Percentiles rank a stretch among this genome's conserved stretches.
These are phyloP conservation scores for Lumbricus terrestris DNA, from an alignment of 2,888 invertebrate species.

Conservation along the genomic window DNA sequence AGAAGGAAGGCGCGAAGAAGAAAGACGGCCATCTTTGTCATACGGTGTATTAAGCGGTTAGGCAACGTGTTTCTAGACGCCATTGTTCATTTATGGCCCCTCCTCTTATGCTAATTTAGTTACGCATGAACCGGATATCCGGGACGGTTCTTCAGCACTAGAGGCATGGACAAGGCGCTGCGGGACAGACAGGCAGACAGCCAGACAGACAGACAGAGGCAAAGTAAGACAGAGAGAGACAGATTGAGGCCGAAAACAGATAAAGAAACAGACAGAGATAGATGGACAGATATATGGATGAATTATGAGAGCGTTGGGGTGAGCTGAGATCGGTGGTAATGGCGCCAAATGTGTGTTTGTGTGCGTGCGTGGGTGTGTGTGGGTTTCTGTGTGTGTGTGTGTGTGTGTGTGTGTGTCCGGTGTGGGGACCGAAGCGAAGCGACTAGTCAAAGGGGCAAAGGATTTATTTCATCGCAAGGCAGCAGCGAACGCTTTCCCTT, in stretches of 20 bases:
- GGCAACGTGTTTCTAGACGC: not conserved
- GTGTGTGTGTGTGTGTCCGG: too few species aligned
- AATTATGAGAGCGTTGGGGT: not conserved
- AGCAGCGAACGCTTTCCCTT: not conserved
- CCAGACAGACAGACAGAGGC: not conserved
- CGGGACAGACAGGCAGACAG: not conserved
- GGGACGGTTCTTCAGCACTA: not conserved
- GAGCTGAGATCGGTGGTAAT: not conserved
- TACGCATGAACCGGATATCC: not conserved
- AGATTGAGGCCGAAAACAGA: not conserved
- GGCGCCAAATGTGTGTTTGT: not conserved
- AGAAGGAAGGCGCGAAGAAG: not conserved
- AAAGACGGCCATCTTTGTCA: not conserved
- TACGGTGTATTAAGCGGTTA: not conserved
- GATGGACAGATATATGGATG: not conserved
- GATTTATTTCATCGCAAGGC: not conserved
- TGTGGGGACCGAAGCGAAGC: too few species aligned
- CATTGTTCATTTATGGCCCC: not conserved
- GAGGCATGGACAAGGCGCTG: not conserved
- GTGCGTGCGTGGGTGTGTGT: too few species aligned
- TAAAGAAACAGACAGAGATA: too few species aligned
- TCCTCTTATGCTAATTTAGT: not conserved
- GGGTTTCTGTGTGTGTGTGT: too few species aligned
- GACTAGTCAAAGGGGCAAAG: not conserved
- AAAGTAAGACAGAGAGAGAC: not conserved